phyloP scores from a whole-genome alignment of 2,888 invertebrate species.

The Crepidodera aurea region DNA sequence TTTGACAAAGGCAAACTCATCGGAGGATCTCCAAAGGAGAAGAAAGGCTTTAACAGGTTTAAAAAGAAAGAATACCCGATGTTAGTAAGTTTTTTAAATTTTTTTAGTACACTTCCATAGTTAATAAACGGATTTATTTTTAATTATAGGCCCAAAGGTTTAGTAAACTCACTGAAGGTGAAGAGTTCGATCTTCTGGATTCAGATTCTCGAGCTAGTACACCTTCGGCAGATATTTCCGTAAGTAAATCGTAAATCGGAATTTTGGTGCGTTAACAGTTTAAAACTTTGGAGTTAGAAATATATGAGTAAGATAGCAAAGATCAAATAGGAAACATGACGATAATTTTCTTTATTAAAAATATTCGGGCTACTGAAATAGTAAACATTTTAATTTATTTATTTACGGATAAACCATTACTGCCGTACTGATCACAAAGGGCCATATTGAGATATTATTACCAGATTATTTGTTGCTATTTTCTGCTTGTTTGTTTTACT shows the following conservation, averaged over 20 bases:
- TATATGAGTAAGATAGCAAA: neutral
- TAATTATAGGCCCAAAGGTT: constrained; percentile 52
- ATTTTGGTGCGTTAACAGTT: no score
- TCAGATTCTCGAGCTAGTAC: constrained; percentile 53
- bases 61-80: constrained; percentile 47
- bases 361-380: neutral
- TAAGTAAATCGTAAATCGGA: constrained; percentile 35
- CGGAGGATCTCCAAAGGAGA: constrained; percentile 59
- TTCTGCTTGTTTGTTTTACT: no score
- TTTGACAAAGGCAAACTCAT: constrained; percentile 45
- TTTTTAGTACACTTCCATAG: no score
- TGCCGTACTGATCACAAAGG: no score
- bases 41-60: constrained; percentile 49
- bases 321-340: neutral
- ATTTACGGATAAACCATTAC: no score
- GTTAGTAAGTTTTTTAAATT: constrained; percentile 44
- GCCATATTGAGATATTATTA: no score
- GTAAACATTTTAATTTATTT: no score
- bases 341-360: neutral
- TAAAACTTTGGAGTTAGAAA: neutral
- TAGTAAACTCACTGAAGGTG: constrained; percentile 54
- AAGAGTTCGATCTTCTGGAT: constrained; percentile 52
- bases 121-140: no score
- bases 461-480: no score
- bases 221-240: constrained; percentile 51